Conservation (phyloP, 2,888 invertebrate species). For the Erannis defoliaria region DNA sequence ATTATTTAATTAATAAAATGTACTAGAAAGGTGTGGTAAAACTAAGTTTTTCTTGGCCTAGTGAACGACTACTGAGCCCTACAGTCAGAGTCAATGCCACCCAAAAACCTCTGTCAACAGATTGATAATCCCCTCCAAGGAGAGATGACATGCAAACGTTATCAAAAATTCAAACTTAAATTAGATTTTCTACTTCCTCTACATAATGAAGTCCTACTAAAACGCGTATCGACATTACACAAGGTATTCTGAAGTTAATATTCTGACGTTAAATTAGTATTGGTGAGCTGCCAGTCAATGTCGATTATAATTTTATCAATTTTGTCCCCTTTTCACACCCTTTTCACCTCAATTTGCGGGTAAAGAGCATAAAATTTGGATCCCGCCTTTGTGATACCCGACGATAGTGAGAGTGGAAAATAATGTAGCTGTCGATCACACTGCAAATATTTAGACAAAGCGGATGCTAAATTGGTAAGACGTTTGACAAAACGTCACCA, state of each 20-base stretch:
- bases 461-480: slow-evolving; percentile 61
- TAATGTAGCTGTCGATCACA: slow-evolving; percentile 9
- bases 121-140: too few species aligned
- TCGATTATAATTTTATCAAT: slow-evolving; percentile 1
- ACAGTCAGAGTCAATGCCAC: too few species aligned
- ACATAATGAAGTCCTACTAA: too few species aligned
- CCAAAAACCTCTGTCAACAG: too few species aligned
- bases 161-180: too few species aligned
- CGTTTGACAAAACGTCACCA: slow-evolving; percentile 69
- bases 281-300: not conserved
- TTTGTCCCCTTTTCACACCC: slow-evolving; percentile 8
- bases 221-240: too few species aligned
- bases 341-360: not conserved
- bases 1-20: too few species aligned
- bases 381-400: not conserved
- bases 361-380: not conserved
- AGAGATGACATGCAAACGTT: too few species aligned
- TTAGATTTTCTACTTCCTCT: too few species aligned
- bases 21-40: too few species aligned
- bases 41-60: too few species aligned
- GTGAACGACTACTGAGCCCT: too few species aligned
- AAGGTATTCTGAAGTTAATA: not conserved
- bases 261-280: not conserved
- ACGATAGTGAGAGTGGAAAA: slow-evolving; percentile 5
- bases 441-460: slow-evolving; percentile 57